Base-by-base conservation (phyloP, 2,113 vertebrate genomes). In the Pelodiscus sinensis region DNA sequence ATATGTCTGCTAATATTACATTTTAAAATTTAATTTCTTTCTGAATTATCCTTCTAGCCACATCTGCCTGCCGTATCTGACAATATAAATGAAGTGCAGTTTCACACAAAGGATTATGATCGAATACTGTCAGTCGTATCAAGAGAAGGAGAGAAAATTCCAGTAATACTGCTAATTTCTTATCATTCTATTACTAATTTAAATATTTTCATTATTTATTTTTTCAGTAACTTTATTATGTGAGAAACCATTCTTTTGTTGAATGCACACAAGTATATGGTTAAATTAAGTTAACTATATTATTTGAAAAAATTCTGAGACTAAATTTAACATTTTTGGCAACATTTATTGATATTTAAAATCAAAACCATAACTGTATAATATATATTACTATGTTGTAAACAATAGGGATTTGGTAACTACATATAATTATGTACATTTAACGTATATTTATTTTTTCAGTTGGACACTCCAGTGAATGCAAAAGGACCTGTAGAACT, bases 1-100 rank as follows among this genome's bases (percentile, higher is more conserved):
- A 8, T 79, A 16, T 84, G 88, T 71, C n/a, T 94, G 9, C 18
- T 86, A 51, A 14, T 81, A 21, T 25, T 84, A 82, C 19, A 18
- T 84, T 16, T 87, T 92, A 81, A 82, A 29, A 62, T 50, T 87
- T 1, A 85, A 50, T 87, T 21, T 73, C 18, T 80, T 77, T 83
- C 8, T 97, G 27, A 90, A 92, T 95, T 96, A 68, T 90, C 60
- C 27, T 96, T 94, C 38, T 88, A 99, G 99, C 95, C 98, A 2
- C 98, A 99, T 96, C 98, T 99, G 21, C 98, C 97, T 85, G 98
- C 98, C 31, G 95, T 99, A 80, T 99, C 99, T 86, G 99, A 99
- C 96, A 99, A 99, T 85, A 98, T 99, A 92, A 99, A 98, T 52
- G 98, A 98, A 95, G 99, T 96, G 8, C 97, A 97, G 13, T 99